phyloP scores from a whole-genome alignment of 2,797 vertebrate species.

The Prionace glauca region DNA sequence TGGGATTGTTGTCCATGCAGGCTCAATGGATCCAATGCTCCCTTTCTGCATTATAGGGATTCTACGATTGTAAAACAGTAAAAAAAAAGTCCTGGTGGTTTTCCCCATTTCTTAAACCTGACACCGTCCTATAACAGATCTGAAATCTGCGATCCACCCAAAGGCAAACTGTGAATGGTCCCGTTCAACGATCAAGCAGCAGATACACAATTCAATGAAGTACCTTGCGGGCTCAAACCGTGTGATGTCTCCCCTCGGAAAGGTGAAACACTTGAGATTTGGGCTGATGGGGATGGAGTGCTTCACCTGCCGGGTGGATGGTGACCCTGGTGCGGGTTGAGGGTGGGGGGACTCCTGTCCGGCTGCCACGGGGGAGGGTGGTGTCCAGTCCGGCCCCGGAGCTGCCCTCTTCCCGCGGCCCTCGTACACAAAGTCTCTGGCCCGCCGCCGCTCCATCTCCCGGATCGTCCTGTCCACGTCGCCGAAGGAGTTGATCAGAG shows the following conservation, averaged over 20 bases:
- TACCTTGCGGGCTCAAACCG: conserved; percentile 78
- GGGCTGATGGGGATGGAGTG: conserved; percentile 48
- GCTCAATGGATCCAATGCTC: too few relatives aligned
- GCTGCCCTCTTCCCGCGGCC: background rate
- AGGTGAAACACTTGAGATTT: conserved; percentile 79
- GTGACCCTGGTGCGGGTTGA: too few relatives aligned
- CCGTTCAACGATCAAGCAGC: background rate
- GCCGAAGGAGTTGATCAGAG: conserved; percentile 77
- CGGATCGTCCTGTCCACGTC: conserved; percentile 38
- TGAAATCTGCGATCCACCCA: too few relatives aligned
- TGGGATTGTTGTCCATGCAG: too few relatives aligned
- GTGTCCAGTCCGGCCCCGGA: background rate
- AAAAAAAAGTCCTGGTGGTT: too few relatives aligned
- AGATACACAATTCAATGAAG: too few relatives aligned
- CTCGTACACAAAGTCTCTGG: conserved; percentile 68
- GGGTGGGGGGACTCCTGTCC: too few relatives aligned
- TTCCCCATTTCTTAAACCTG: background rate
- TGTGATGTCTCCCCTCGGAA: conserved; percentile 72
- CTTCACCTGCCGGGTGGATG: background rate
- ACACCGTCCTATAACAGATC: background rate
- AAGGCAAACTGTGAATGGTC: background rate
- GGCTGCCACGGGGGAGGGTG: fast-evolving
- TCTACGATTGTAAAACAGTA: background rate
- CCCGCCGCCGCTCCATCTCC: conserved; percentile 59
- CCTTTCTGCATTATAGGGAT: too few relatives aligned